These are phyloP conservation scores for Pristis pectinata DNA, from an alignment of 2,797 vertebrate species.

Conservation along the genomic window DNA sequence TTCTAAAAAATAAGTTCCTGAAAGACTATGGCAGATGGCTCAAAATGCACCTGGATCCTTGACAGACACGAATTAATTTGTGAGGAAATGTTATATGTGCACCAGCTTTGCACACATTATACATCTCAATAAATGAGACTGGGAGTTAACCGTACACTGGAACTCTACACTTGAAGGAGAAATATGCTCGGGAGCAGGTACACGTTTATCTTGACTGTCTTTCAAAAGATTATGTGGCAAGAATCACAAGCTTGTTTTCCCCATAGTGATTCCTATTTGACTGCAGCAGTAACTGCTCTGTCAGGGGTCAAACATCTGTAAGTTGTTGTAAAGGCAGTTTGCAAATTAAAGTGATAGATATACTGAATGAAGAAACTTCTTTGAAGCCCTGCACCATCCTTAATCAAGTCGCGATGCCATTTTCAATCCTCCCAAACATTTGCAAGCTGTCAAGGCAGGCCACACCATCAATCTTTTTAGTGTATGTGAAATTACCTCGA, in stretches of 20 bases:
- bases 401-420: slow-evolving; percentile 47
- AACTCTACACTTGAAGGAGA: slow-evolving; percentile 24
- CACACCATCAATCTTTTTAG: slow-evolving; percentile 54
- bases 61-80: slow-evolving; percentile 33
- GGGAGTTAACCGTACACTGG: slow-evolving; percentile 12
- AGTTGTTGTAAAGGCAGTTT: slow-evolving; percentile 54
- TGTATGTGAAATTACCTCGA: slow-evolving; percentile 51
- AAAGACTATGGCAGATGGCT: slow-evolving; percentile 14
- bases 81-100: slow-evolving; percentile 23
- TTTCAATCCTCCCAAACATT: slow-evolving; percentile 53
- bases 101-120: slow-evolving; percentile 7
- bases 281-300: slow-evolving; percentile 62
- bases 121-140: slow-evolving; percentile 30
- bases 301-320: slow-evolving; percentile 63
- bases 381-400: slow-evolving; percentile 54
- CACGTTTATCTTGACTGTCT: slow-evolving; percentile 27
- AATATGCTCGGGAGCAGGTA: slow-evolving; percentile 22
- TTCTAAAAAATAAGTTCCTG: slow-evolving; percentile 4
- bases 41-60: slow-evolving; percentile 29
- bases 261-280: slow-evolving; percentile 49
- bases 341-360: slow-evolving; percentile 64
- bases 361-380: slow-evolving; percentile 53
- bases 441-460: slow-evolving; percentile 55
- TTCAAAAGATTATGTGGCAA: slow-evolving; percentile 23
- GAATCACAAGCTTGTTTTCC: slow-evolving; percentile 27